Evolutionary conservation across 2,797 vertebrate species (phyloP).

Genomic region (Phyllotis vaccarum): DNA sequence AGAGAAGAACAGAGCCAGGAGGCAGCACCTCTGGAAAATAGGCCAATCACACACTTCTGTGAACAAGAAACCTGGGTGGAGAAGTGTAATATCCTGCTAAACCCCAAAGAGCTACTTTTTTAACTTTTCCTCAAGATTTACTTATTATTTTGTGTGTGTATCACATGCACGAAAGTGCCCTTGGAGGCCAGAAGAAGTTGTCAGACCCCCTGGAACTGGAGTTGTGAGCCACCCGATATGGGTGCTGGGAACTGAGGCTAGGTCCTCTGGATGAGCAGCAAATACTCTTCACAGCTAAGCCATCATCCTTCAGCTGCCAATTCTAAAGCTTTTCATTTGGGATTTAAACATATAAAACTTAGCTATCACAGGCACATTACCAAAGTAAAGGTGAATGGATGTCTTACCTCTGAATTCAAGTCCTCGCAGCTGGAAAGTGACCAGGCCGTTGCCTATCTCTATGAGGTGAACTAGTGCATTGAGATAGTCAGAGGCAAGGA

Average conservation of each 20-base stretch:
- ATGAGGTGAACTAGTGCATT: slow-evolving; percentile 98
- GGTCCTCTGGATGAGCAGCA: background rate
- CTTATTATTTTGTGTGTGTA: background rate
- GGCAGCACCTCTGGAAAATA: background rate
- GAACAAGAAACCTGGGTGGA: background rate
- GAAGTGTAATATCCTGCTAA: background rate
- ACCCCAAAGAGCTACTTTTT: slow-evolving; percentile 37
- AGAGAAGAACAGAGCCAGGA: background rate
- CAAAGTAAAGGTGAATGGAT: slow-evolving; percentile 1
- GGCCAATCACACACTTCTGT: background rate
- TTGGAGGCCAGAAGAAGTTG: background rate
- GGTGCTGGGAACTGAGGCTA: no score
- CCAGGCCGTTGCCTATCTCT: slow-evolving; percentile 97
- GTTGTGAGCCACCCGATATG: background rate
- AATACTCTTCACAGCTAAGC: background rate
- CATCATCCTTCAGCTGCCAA: background rate
- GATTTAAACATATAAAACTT: slow-evolving; percentile 32
- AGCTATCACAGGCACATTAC: background rate
- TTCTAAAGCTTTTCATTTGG: slow-evolving; percentile 19
- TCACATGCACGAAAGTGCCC: no score
- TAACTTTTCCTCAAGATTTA: background rate
- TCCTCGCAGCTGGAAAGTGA: slow-evolving; percentile 98
- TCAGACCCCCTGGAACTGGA: background rate
- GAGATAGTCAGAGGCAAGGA: slow-evolving; percentile 99
- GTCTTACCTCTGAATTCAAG: slow-evolving; percentile 97